These are phyloP conservation scores for Sprattus sprattus DNA, from an alignment of 2,113 vertebrate species.

Conservation along the genomic window DNA sequence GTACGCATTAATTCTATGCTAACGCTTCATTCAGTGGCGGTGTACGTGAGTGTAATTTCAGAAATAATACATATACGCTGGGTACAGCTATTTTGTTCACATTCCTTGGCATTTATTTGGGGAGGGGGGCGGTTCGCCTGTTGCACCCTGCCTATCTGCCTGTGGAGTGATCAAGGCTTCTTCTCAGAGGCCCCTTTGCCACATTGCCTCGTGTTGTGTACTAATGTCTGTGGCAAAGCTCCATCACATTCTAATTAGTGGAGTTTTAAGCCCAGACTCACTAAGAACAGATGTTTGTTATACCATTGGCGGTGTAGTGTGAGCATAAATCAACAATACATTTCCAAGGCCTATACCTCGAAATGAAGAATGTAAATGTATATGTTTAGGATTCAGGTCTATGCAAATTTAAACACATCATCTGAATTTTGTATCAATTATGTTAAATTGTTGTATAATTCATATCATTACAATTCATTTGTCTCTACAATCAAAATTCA, in stretches of 20 bases:
- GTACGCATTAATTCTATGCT: not conserved
- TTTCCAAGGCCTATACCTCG: not conserved
- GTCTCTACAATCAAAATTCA: not conserved
- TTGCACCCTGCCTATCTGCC: not conserved
- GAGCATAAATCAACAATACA: not conserved
- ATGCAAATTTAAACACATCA: not conserved
- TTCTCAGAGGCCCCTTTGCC: not conserved
- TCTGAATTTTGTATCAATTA: not conserved
- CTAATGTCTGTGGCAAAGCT: slow-evolving; percentile 16
- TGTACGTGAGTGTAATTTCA: not conserved
- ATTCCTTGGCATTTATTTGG: not conserved
- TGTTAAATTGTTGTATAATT: not conserved
- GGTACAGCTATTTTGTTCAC: not conserved
- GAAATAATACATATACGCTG: not conserved
- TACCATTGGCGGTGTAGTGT: slow-evolving; percentile 1
- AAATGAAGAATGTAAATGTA: not conserved
- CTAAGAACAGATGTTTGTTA: slow-evolving; percentile 18
- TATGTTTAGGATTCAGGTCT: not conserved
- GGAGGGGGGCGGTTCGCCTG: not conserved
- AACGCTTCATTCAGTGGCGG: not conserved
- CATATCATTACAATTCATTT: not conserved
- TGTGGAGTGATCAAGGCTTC: not conserved
- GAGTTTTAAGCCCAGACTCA: slow-evolving; percentile 1
- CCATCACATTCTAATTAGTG: slow-evolving; percentile 10
- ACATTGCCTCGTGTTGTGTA: not conserved